Percentiles rank a stretch among this genome's conserved stretches.
phyloP scores from a whole-genome alignment of 2,888 invertebrate species.

The Drosophila pseudotakahashii region DNA sequence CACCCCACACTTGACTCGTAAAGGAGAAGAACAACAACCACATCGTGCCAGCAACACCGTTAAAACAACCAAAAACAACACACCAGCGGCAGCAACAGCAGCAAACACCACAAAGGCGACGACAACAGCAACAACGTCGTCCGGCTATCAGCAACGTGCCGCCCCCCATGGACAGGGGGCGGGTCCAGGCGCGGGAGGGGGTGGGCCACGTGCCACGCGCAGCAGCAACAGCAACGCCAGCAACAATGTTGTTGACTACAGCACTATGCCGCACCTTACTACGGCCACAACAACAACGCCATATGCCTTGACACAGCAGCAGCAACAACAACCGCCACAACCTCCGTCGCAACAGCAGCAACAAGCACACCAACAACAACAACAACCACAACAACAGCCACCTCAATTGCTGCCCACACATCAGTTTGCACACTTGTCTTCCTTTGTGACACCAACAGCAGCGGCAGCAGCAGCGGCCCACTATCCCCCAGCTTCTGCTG shows the following conservation, averaged over 20 bases:
- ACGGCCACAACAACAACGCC: slow-evolving; percentile 40
- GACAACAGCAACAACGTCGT: slow-evolving; percentile 56
- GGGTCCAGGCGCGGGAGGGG: slow-evolving; percentile 35
- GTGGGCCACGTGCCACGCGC: slow-evolving; percentile 46
- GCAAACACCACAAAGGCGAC: slow-evolving; percentile 45
- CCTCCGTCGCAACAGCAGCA: slow-evolving; percentile 52
- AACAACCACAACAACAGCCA: slow-evolving; percentile 41
- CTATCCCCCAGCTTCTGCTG: slow-evolving; percentile 63
- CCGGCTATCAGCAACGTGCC: slow-evolving; percentile 54
- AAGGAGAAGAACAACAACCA: slow-evolving; percentile 25
- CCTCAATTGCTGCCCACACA: slow-evolving; percentile 60
- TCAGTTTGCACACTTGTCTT: slow-evolving; percentile 70
- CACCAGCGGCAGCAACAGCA: slow-evolving; percentile 19
- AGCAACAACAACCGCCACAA: slow-evolving; percentile 48
- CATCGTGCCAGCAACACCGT: slow-evolving; percentile 7
- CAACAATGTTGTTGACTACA: slow-evolving; percentile 68
- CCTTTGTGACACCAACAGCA: slow-evolving; percentile 60
- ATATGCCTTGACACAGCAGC: slow-evolving; percentile 50
- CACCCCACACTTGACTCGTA: slow-evolving; percentile 14
- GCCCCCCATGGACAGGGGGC: slow-evolving; percentile 45
- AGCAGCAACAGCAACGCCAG: slow-evolving; percentile 57
- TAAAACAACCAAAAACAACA: slow-evolving; percentile 38
- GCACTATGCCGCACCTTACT: slow-evolving; percentile 51
- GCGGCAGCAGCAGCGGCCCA: slow-evolving; percentile 50
- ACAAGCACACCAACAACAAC: slow-evolving; percentile 41